Percentiles rank a stretch among this genome's conserved stretches.
These are phyloP conservation scores for Diorhabda elongata DNA, from an alignment of 1,140 invertebrate genomes.

Conservation along the genomic window DNA sequence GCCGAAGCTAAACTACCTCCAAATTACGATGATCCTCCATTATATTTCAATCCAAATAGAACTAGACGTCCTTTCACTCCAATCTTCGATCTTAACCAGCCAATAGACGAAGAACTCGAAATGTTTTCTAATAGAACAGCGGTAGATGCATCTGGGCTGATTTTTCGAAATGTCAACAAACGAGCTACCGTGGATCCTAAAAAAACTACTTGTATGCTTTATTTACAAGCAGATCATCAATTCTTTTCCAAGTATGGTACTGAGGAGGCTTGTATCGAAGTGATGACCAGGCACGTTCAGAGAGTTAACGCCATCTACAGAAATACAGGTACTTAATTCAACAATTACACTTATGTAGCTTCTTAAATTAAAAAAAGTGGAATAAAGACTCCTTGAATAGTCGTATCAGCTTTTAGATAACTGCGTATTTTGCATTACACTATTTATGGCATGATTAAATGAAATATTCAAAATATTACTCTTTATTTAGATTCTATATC, in stretches of 20 bases:
- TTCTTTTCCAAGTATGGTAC: constrained; percentile 89
- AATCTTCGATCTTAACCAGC: constrained; percentile 38
- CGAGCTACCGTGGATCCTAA: constrained; percentile 72
- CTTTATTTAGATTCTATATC: no score
- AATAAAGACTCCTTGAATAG: no score
- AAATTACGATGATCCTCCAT: constrained; percentile 28
- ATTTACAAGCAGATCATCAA: constrained; percentile 91
- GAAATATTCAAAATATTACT: no score
- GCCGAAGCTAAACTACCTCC: constrained; percentile 42
- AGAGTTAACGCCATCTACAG: constrained; percentile 90
- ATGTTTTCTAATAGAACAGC: constrained; percentile 33
- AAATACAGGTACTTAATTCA: constrained; percentile 63
- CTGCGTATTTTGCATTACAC: no score
- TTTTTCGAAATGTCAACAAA: constrained; percentile 63
- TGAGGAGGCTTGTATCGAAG: constrained; percentile 91
- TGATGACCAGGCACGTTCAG: constrained; percentile 91
- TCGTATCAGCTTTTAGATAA: no score
- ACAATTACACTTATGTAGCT: no score
- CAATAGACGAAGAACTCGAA: constrained; percentile 42
- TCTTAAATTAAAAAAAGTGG: no score
- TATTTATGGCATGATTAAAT: no score
- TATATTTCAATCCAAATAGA: constrained; percentile 26
- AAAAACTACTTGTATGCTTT: constrained; percentile 84
- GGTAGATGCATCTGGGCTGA: constrained; percentile 38
- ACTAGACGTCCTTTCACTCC: constrained; percentile 30